These are phyloP conservation scores for Drosophila differens DNA, from an alignment of 2,888 invertebrate genomes.

Conservation along the genomic window DNA sequence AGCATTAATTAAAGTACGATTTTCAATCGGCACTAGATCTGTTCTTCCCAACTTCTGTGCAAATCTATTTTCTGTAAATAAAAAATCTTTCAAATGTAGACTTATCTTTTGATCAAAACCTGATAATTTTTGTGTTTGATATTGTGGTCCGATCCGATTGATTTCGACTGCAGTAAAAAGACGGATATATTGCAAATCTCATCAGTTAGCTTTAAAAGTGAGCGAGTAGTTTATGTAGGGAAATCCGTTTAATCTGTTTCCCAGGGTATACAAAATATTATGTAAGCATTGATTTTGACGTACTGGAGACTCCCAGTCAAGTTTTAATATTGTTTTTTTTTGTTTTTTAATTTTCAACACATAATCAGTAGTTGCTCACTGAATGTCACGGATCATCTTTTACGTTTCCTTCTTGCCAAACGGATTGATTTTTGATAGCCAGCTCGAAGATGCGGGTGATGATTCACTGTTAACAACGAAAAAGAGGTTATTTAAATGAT, in stretches of 20 bases:
- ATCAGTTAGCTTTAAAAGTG: not conserved
- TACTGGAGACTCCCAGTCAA: constrained; percentile 27
- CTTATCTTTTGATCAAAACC: not conserved
- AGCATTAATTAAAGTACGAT: not conserved
- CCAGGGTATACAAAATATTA: not conserved
- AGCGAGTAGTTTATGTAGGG: not conserved
- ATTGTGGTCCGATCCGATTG: not conserved
- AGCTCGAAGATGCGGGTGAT: constrained; percentile 85
- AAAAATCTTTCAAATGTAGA: not conserved
- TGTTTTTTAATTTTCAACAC: constrained; percentile 31
- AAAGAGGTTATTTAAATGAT: not conserved
- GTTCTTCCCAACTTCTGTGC: not conserved
- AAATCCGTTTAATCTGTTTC: not conserved
- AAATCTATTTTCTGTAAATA: not conserved
- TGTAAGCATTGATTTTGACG: constrained; percentile 3
- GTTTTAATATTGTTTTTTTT: constrained; percentile 18
- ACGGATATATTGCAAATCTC: not conserved
- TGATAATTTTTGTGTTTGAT: not conserved
- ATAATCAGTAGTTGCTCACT: constrained; percentile 25
- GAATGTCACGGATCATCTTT: not conserved
- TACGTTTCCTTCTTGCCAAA: constrained; percentile 88
- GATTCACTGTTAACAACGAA: constrained; percentile 82
- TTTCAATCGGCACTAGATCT: not conserved
- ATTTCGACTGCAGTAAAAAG: not conserved
- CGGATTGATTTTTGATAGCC: constrained; percentile 92